phyloP scores from a whole-genome alignment of 35 echinoderm and acorn worm species.

The Lytechinus variegatus region DNA sequence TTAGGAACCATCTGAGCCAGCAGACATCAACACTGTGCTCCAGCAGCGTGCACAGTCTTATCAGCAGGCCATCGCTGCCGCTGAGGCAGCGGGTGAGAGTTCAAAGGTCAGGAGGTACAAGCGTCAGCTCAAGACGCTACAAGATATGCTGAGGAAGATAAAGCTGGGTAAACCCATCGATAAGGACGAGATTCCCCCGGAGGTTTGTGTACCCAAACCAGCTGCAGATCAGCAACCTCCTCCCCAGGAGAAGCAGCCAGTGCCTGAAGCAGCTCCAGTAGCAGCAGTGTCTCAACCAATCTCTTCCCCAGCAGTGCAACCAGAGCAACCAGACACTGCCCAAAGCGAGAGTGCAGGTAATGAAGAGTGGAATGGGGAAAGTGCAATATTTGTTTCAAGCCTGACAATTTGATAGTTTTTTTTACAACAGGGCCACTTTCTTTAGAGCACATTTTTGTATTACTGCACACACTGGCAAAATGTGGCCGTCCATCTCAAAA shows the following conservation, averaged over 20 bases:
- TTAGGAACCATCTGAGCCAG: neutral
- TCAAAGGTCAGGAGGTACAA: conserved; percentile 87
- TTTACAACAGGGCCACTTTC: no score
- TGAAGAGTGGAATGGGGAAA: no score
- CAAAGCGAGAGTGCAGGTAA: neutral
- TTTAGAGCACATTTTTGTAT: no score
- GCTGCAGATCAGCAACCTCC: neutral
- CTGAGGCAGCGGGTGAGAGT: conserved; percentile 66
- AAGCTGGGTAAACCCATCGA: conserved; percentile 63
- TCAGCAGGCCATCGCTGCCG: conserved; percentile 67
- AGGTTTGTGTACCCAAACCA: conserved; percentile 57
- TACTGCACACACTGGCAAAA: no score
- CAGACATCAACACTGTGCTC: conserved; percentile 56
- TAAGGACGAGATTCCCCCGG: conserved; percentile 78
- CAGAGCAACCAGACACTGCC: neutral
- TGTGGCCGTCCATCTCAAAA: no score
- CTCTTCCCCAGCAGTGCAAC: neutral
- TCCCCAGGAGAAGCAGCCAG: conserved; percentile 21
- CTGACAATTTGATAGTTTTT: no score
- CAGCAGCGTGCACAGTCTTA: conserved; percentile 69
- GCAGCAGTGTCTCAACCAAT: neutral
- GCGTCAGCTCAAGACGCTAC: conserved; percentile 74
- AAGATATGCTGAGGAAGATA: conserved; percentile 73
- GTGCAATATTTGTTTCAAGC: no score
- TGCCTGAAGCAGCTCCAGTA: neutral